A percentile compares a stretch with the other conserved stretches of the same genome.
phyloP scores from a whole-genome alignment of 2,888 invertebrate genomes.

The Onthophagus sagittarius region DNA sequence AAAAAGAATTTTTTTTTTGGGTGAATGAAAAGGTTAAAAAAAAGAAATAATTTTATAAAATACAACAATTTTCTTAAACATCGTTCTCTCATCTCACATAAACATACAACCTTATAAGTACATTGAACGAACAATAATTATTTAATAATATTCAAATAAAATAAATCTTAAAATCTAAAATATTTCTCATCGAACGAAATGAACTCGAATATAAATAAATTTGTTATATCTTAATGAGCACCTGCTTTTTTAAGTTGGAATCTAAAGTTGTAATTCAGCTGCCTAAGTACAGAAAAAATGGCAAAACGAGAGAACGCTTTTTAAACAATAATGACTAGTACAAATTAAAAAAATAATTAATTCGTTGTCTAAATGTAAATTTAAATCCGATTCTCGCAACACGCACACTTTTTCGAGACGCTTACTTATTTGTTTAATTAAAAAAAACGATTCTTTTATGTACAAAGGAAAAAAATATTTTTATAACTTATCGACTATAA shows the following conservation, averaged over 20 bases:
- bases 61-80: background rate
- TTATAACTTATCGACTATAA: background rate
- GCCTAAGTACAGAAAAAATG: background rate
- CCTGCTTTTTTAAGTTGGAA: background rate
- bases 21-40: too few species aligned
- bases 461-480: background rate
- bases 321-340: background rate
- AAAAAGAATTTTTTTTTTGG: too few species aligned
- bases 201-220: background rate
- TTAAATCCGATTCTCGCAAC: background rate
- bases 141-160: background rate
- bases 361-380: background rate
- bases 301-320: background rate
- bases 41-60: background rate
- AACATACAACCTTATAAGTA: background rate
- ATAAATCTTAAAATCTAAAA: background rate
- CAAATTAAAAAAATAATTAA: background rate
- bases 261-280: background rate
- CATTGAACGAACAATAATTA: background rate
- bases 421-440: background rate
- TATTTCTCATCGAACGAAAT: background rate
- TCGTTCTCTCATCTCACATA: background rate
- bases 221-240: background rate
- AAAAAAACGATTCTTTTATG: background rate
- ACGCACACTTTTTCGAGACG: background rate